These are phyloP conservation scores for Varanus salvator DNA, from an alignment of 2,113 vertebrate genomes.

Conservation along the genomic window DNA sequence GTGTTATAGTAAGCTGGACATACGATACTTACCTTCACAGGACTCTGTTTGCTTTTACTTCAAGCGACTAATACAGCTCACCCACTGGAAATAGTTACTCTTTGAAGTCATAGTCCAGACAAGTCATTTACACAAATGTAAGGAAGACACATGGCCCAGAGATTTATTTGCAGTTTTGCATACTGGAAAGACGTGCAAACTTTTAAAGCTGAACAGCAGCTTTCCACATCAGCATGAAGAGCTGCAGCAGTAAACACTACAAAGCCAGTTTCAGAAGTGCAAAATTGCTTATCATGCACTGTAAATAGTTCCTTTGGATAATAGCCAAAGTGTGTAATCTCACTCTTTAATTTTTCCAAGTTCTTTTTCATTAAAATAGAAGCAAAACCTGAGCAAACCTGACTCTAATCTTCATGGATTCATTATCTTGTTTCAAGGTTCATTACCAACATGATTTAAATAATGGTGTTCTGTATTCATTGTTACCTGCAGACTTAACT, in stretches of 20 bases:
- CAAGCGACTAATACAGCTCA: background rate
- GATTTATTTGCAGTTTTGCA: background rate
- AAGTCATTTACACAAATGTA: background rate
- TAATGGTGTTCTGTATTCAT: slow-evolving; percentile 2
- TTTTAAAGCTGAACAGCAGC: background rate
- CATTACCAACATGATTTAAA: slow-evolving; percentile 5
- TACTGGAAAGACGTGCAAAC: background rate
- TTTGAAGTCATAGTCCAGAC: background rate
- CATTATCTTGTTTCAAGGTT: slow-evolving; percentile 13
- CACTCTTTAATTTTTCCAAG: background rate
- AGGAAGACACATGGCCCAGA: background rate
- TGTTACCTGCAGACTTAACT: background rate
- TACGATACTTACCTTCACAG: background rate
- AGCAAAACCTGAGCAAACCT: background rate
- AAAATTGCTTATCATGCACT: slow-evolving; percentile 5
- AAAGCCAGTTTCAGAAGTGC: slow-evolving; percentile 7
- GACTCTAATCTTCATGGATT: slow-evolving; percentile 10
- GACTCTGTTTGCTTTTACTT: background rate
- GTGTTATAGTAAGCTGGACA: background rate
- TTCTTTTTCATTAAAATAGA: background rate
- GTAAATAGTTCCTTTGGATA: slow-evolving; percentile 11
- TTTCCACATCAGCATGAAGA: background rate
- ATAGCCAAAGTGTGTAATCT: slow-evolving; percentile 9
- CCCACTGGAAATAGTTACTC: background rate
- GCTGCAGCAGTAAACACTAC: slow-evolving; percentile 12